These are phyloP conservation scores for Drosophila gaucha DNA, from an alignment of 2,888 invertebrate genomes.

Conservation along the genomic window DNA sequence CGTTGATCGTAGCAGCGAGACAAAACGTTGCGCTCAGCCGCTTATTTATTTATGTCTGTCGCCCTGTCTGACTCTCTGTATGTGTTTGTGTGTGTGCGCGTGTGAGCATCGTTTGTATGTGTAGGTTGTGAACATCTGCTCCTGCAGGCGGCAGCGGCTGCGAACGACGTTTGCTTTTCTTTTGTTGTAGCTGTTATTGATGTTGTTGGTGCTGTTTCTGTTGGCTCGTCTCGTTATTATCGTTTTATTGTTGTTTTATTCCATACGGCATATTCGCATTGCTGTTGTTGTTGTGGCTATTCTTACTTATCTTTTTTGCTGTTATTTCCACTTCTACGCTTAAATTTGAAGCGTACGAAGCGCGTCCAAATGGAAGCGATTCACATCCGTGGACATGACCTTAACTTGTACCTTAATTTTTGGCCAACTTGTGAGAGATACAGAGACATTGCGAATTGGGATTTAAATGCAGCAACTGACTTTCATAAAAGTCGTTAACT, in stretches of 20 bases:
- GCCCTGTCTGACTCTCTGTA: slow-evolving; percentile 22
- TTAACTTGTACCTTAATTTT: slow-evolving; percentile 42
- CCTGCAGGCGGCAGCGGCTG: slow-evolving; percentile 71
- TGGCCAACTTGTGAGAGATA: neutral
- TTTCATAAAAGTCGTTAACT: neutral
- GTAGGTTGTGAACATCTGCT: slow-evolving; percentile 83
- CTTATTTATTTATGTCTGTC: slow-evolving; percentile 80
- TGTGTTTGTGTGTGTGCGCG: slow-evolving; percentile 22
- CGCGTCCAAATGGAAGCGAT: slow-evolving; percentile 63
- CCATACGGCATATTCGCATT: slow-evolving; percentile 65
- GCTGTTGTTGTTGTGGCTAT: slow-evolving; percentile 22
- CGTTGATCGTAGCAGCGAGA: slow-evolving; percentile 66
- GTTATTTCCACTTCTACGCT: slow-evolving; percentile 18
- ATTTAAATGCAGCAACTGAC: neutral
- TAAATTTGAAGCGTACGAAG: slow-evolving; percentile 38
- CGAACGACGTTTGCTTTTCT: slow-evolving; percentile 63
- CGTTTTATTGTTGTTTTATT: slow-evolving; percentile 78
- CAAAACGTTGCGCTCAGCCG: slow-evolving; percentile 67
- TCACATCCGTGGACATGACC: slow-evolving; percentile 50
- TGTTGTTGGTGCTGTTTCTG: slow-evolving; percentile 46
- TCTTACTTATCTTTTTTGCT: slow-evolving; percentile 32
- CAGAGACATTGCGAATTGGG: neutral
- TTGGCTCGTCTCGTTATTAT: slow-evolving; percentile 73
- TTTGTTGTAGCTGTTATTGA: slow-evolving; percentile 57
- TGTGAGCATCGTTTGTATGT: slow-evolving; percentile 58